Percentiles rank a stretch among this genome's conserved stretches.
phyloP scores from a whole-genome alignment of 1,140 invertebrate species.

The Parapsyche elsis region DNA sequence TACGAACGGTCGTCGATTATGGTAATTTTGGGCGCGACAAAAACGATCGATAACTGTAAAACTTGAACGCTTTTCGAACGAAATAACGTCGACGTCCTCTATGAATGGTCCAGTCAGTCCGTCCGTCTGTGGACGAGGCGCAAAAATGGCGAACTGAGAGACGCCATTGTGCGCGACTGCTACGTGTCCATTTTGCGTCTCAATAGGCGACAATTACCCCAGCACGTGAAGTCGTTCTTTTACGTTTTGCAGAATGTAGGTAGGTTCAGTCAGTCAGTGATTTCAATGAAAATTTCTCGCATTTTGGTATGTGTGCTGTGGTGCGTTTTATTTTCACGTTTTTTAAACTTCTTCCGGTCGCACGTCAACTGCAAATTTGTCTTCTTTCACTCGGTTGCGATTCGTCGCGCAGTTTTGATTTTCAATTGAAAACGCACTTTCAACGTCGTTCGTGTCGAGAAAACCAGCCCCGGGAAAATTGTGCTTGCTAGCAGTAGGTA shows the following conservation, averaged over 20 bases:
- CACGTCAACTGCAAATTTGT: slow-evolving; percentile 5
- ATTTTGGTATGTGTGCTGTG: too few relatives aligned
- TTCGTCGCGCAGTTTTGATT: slow-evolving; percentile 1
- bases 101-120: not conserved
- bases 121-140: not conserved
- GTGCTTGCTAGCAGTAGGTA: too few relatives aligned
- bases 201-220: slow-evolving; percentile 3
- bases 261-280: not conserved
- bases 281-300: slow-evolving; percentile 1
- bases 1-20: too few relatives aligned
- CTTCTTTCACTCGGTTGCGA: slow-evolving; percentile 19
- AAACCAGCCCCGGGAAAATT: too few relatives aligned
- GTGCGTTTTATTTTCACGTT: not conserved
- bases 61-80: not conserved
- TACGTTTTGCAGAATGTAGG: too few relatives aligned
- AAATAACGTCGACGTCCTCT: not conserved
- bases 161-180: slow-evolving; percentile 1
- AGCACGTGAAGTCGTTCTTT: not conserved
- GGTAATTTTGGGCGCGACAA: too few relatives aligned
- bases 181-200: slow-evolving; percentile 28
- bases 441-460: not conserved
- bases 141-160: slow-evolving; percentile 8
- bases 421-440: slow-evolving; percentile 18
- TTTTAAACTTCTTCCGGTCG: not conserved
- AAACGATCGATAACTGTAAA: not conserved